A percentile compares a stretch with the other conserved stretches of the same genome.
phyloP scores from a whole-genome alignment of 37 sponge, comb jelly and placozoan species.

The Mnemiopsis leidyi region DNA sequence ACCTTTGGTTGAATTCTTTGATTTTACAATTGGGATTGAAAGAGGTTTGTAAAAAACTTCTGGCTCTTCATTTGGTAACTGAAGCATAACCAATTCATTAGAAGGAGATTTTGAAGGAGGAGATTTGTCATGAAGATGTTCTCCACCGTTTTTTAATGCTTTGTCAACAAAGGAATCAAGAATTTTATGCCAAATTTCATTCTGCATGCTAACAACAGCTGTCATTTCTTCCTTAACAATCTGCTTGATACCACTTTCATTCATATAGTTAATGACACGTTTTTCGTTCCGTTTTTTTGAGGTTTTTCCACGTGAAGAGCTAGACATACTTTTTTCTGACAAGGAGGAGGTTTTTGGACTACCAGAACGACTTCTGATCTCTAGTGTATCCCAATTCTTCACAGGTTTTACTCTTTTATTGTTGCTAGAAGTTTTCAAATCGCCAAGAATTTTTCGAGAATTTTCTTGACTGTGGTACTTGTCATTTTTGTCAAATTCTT shows the following conservation, averaged over 20 bases:
- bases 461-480: neutral
- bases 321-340: neutral
- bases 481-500: neutral
- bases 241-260: neutral
- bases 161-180: conserved; percentile 31
- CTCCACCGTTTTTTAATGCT: neutral
- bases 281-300: neutral
- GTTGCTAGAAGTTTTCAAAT: neutral
- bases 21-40: conserved; percentile 6
- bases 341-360: neutral
- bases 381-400: neutral
- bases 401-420: neutral
- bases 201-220: conserved; percentile 48
- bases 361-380: neutral
- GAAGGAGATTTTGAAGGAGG: neutral
- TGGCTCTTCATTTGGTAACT: conserved; percentile 40
- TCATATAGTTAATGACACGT: neutral
- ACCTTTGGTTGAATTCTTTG: neutral
- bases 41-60: conserved; percentile 5
- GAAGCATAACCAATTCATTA: neutral
- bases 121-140: neutral
- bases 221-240: conserved; percentile 62
- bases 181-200: conserved; percentile 65
- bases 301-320: neutral
- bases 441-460: conserved; percentile 7